phyloP scores from a whole-genome alignment of 2,888 invertebrate species.

The Synanthedon andrenaeformis region DNA sequence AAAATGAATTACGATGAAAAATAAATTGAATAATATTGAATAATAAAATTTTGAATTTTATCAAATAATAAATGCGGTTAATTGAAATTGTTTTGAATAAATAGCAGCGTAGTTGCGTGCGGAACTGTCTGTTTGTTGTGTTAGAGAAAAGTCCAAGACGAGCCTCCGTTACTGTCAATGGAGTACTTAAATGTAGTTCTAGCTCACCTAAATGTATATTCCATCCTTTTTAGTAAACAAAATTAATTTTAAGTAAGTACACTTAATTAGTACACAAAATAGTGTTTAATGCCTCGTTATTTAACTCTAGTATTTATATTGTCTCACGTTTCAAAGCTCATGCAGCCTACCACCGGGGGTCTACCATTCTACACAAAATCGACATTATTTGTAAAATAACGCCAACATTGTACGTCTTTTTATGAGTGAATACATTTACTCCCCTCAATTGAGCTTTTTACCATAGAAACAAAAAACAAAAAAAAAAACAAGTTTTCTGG shows the following conservation, averaged over 20 bases:
- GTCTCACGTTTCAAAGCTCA: constrained; percentile 40
- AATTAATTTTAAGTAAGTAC: constrained; percentile 59
- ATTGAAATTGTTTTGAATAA: too few species aligned
- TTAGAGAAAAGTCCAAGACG: constrained; percentile 37
- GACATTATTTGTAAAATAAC: constrained; percentile 51
- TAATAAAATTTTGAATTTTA: too few species aligned
- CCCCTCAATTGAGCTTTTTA: too few species aligned
- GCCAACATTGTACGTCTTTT: constrained; percentile 20
- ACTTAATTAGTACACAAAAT: constrained; percentile 57
- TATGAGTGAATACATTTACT: background rate
- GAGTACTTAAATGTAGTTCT: constrained; percentile 8
- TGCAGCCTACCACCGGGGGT: constrained; percentile 52
- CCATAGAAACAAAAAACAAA: too few species aligned
- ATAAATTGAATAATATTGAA: too few species aligned
- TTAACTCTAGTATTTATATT: constrained; percentile 47
- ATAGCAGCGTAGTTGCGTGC: constrained; percentile 40
- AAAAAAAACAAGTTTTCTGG: too few species aligned
- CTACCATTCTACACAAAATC: constrained; percentile 33
- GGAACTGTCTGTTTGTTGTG: constrained; percentile 16
- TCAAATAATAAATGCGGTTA: too few species aligned
- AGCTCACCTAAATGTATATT: constrained; percentile 68
- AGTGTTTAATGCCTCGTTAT: constrained; percentile 48
- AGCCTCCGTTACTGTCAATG: background rate
- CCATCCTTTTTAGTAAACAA: constrained; percentile 61
- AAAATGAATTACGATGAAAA: too few species aligned